Conservation (phyloP, 1,140 invertebrate genomes). For the Neodiprion virginianus region DNA sequence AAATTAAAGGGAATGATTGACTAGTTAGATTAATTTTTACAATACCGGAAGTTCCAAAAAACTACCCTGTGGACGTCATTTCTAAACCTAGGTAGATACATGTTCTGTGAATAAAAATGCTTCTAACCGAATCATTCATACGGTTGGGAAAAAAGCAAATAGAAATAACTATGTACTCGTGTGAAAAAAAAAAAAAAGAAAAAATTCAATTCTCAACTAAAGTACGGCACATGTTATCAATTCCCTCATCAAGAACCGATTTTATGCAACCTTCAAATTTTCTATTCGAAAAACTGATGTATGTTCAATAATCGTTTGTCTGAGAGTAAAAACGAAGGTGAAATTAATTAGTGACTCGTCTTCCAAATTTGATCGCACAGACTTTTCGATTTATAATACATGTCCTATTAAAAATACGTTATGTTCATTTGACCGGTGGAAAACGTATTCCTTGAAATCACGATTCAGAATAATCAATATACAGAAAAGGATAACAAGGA, state of each 20-base stretch:
- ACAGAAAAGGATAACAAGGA: not conserved
- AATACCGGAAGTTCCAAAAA: no score
- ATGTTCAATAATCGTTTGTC: not conserved
- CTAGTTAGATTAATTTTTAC: no score
- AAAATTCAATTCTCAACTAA: conserved; percentile 11
- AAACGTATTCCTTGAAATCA: not conserved
- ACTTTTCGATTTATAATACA: conserved; percentile 23
- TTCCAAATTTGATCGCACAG: not conserved
- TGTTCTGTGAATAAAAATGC: conserved; percentile 25
- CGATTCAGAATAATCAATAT: conserved; percentile 13
- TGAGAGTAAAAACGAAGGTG: not conserved
- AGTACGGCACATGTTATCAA: no score
- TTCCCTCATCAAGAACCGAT: not conserved
- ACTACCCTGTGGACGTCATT: no score
- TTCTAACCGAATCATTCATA: conserved; percentile 17
- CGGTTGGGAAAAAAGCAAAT: conserved; percentile 19
- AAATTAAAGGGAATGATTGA: no score
- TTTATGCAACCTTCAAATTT: not conserved
- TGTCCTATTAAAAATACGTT: not conserved
- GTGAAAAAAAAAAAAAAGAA: conserved; percentile 25
- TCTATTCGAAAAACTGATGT: not conserved
- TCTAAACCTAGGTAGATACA: no score
- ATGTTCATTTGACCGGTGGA: conserved; percentile 11
- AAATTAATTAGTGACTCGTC: no score
- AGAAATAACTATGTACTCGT: not conserved